Percentiles rank a stretch among this genome's conserved stretches.
Conservation (phyloP, 2,797 vertebrate genomes). For the Enteromius argenteus region DNA sequence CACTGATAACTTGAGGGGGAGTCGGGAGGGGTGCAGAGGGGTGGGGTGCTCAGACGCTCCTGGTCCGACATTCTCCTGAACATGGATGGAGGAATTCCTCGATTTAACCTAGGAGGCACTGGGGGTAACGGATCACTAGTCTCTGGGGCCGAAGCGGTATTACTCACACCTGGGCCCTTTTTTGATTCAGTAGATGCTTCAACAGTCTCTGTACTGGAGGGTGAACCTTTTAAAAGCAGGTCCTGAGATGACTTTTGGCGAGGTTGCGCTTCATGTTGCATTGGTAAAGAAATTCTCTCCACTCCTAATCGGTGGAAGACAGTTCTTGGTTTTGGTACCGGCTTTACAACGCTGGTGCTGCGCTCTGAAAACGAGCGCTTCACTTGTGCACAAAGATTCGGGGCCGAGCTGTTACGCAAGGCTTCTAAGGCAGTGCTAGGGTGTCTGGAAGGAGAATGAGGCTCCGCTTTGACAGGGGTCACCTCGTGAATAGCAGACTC, state of each 20-base stretch:
- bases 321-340: conserved; percentile 92
- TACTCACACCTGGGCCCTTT: conserved; percentile 47
- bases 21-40: conserved; percentile 53
- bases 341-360: conserved; percentile 70
- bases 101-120: conserved; percentile 76
- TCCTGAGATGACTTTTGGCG: conserved; percentile 70
- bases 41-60: conserved; percentile 35
- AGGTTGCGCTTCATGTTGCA: conserved; percentile 39
- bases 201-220: conserved; percentile 61
- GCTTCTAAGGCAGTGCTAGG: conserved; percentile 58
- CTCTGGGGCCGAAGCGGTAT: conserved; percentile 62
- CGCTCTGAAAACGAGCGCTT: conserved; percentile 58
- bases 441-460: not conserved
- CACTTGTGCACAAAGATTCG: conserved; percentile 67
- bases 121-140: conserved; percentile 64
- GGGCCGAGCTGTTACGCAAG: conserved; percentile 65
- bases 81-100: conserved; percentile 33
- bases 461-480: not conserved
- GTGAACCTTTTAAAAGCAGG: conserved; percentile 72
- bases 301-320: conserved; percentile 82
- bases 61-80: conserved; percentile 59
- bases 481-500: conserved; percentile 63
- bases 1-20: conserved; percentile 60
- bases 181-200: conserved; percentile 41
- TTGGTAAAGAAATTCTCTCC: conserved; percentile 60